phyloP scores from a whole-genome alignment of 1,140 invertebrate genomes.

The Meloidogyne exigua region DNA sequence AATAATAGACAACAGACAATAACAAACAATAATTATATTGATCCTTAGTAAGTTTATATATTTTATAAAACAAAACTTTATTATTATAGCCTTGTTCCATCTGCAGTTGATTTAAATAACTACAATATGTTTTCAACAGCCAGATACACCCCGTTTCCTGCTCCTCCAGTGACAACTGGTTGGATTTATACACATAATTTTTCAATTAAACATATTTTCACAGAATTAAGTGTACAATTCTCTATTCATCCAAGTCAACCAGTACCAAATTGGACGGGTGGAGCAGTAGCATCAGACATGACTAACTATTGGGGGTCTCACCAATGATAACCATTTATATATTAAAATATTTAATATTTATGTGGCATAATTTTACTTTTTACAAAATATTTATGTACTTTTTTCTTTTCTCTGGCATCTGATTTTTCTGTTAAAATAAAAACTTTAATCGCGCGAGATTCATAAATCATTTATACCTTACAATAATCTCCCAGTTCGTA shows the following conservation, averaged over 20 bases:
- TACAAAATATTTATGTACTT: background rate
- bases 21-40: conserved; percentile 18
- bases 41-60: conserved; percentile 22
- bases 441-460: too few relatives aligned
- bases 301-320: background rate
- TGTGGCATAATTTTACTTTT: background rate
- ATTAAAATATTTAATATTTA: background rate
- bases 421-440: background rate
- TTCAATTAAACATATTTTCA: background rate
- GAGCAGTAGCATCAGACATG: background rate
- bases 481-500: too few relatives aligned
- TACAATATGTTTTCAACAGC: conserved; percentile 13
- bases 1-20: conserved; percentile 5
- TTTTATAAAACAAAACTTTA: background rate
- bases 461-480: too few relatives aligned
- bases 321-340: background rate
- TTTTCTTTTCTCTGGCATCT: background rate
- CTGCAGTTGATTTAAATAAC: background rate
- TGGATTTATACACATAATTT: background rate
- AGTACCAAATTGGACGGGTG: background rate
- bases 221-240: background rate
- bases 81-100: conserved; percentile 9
- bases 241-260: background rate
- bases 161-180: background rate
- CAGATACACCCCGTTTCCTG: background rate